Evolutionary conservation across 2,113 vertebrate species (phyloP), one percentile per base, ranked within the genome.

Genomic region (Balaeniceps rex): DNA sequence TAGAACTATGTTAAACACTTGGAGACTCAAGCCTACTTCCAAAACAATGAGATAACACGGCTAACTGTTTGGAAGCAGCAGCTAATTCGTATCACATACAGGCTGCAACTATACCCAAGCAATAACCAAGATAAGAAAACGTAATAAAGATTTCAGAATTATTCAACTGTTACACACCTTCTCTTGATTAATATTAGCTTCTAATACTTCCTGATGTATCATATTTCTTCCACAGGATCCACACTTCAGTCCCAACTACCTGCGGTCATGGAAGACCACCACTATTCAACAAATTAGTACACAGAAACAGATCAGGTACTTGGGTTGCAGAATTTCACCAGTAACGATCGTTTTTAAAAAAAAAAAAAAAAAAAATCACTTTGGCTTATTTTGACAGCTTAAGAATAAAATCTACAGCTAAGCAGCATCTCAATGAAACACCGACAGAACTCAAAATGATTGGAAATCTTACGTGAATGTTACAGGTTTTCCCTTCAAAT

Each of bases 61-160:
- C 28, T 75, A 96, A 82, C 88, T 69, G 83, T 81, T 88, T 90
- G 75, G 68, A 95, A 96, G 82, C 51, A 90, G 82, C 84, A 92
- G 78, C 33, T 91, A 92, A 85, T 72, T 91, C 80, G 1, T 38
- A 87, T 63, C 58, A 69, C 25, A 70, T 12, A 55, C 26, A 57
- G 51, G 71, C 58, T 96, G 76, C 42, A 97, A 74, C 66, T 85
- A 87, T 55, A 84, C 36, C 42, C 24, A 46, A 88, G 49, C 31
- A 83, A 83, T 82, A 90, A 95, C 57, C 33, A 91, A 96, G 91
- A 94, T 88, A 90, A 96, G 83, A 65, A 94, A 88, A 78, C 10
- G 26, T 70, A 85, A 95, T 95, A 97, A 94, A 87, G 81, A 91
- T 78, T 95, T 91, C 82, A 68, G 74, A 95, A 91, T 94, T 93